Conservation (phyloP, 2,797 vertebrate species). For the Lagocephalus sceleratus region DNA sequence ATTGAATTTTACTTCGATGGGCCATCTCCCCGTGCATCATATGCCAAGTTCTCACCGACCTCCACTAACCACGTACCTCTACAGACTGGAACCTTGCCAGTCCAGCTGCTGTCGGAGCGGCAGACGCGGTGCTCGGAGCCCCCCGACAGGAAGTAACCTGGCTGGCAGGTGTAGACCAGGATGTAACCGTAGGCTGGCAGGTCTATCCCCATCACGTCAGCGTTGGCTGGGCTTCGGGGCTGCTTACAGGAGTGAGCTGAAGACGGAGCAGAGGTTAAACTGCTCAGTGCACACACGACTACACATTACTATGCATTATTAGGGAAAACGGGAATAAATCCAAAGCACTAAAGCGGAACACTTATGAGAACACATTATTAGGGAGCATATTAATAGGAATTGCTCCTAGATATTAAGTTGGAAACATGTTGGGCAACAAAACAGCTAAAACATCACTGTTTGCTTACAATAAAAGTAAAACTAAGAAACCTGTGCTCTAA, state of each 20-base stretch:
- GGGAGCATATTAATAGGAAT: conserved; percentile 22
- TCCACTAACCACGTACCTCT: conserved; percentile 79
- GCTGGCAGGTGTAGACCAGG: conserved; percentile 92
- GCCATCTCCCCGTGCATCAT: no score
- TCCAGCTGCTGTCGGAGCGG: conserved; percentile 93
- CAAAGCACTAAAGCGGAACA: no score
- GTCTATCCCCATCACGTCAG: conserved; percentile 90
- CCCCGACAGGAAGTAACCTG: conserved; percentile 90
- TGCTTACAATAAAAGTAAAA: background rate
- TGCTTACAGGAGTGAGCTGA: conserved; percentile 96
- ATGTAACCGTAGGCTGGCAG: conserved; percentile 93
- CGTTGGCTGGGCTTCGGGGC: conserved; percentile 86
- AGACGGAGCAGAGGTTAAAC: conserved; percentile 46
- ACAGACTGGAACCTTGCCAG: conserved; percentile 95
- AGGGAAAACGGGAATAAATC: conserved; percentile 20
- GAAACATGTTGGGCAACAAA: background rate
- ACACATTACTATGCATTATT: conserved; percentile 36
- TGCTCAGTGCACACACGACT: conserved; percentile 16
- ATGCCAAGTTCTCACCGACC: conserved; percentile 13
- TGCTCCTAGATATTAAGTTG: conserved; percentile 18
- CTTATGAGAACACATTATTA: conserved; percentile 7
- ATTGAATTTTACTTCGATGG: no score
- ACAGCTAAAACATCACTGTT: conserved; percentile 12
- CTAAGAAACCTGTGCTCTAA: conserved; percentile 5
- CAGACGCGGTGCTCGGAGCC: conserved; percentile 96